Evolutionary conservation across 2,797 vertebrate species (phyloP).

Genomic region (Trichosurus vulpecula): DNA sequence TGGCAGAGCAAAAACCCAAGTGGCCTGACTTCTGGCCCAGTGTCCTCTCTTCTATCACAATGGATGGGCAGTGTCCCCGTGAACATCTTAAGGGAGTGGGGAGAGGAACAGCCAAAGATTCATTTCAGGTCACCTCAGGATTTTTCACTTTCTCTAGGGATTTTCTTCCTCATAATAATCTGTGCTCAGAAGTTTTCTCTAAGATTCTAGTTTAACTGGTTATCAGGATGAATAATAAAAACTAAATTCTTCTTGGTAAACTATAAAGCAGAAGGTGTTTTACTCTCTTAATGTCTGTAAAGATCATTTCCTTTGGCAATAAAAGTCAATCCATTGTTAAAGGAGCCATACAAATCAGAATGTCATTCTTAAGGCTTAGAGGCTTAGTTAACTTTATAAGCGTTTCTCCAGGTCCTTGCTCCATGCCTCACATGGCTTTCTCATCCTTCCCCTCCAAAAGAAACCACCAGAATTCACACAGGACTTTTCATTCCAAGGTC

Average conservation of each 20-base stretch:
- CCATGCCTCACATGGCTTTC: not conserved
- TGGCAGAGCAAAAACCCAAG: not conserved
- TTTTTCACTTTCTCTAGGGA: slow-evolving; percentile 1
- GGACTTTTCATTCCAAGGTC: not conserved
- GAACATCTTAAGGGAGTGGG: not conserved
- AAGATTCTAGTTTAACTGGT: slow-evolving; percentile 15
- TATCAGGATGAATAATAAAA: slow-evolving; percentile 7
- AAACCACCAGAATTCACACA: not conserved
- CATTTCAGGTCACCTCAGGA: not conserved
- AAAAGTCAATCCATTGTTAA: slow-evolving; percentile 2
- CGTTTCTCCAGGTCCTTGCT: not conserved
- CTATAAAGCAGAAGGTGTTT: slow-evolving; percentile 14
- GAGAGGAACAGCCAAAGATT: slow-evolving; percentile 11
- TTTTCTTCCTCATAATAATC: slow-evolving; percentile 19
- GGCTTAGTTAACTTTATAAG: not conserved
- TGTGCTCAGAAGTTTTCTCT: slow-evolving; percentile 7
- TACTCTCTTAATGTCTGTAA: not conserved
- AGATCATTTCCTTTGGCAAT: slow-evolving; percentile 25
- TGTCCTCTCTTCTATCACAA: not conserved
- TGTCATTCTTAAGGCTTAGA: not conserved
- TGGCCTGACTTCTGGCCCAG: not conserved
- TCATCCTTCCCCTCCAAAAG: not conserved
- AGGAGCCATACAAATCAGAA: not conserved
- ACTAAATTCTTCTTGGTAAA: slow-evolving; percentile 11
- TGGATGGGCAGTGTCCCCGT: not conserved